Evolutionary conservation across 1,140 invertebrate species (phyloP).

Genomic region (Camponotus pennsylvanicus): DNA sequence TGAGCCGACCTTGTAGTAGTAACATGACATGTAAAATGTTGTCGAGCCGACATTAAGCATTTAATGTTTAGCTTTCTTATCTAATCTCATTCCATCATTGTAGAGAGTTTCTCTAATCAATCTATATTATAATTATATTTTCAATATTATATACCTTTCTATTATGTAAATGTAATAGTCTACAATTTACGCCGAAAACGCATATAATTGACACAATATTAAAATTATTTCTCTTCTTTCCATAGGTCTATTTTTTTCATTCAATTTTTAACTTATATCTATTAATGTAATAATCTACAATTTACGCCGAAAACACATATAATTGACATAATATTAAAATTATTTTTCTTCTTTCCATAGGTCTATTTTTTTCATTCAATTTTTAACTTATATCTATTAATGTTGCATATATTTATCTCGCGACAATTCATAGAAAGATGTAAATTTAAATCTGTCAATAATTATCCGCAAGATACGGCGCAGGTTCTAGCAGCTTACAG

Average conservation of each 20-base stretch:
- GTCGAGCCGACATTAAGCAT: not conserved
- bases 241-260: too few species aligned
- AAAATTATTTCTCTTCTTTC: not conserved
- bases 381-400: not conserved
- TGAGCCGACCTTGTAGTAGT: constrained; percentile 15
- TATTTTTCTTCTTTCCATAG: not conserved
- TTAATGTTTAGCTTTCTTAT: not conserved
- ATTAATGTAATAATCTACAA: not conserved
- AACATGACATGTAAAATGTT: not conserved
- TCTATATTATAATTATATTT: not conserved
- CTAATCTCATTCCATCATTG: not conserved
- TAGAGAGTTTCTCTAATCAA: not conserved
- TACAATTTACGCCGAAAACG: too few species aligned
- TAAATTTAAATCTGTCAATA: constrained; percentile 6
- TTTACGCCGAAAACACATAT: not conserved
- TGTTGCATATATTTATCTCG: not conserved
- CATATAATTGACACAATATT: not conserved
- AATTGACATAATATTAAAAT: not conserved
- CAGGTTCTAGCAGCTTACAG: constrained; percentile 16
- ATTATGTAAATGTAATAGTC: not conserved
- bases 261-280: not conserved
- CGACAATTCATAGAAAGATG: not conserved
- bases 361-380: too few species aligned
- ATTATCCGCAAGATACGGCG: constrained; percentile 18
- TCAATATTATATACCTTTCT: not conserved